Percentiles rank a stretch among this genome's conserved stretches.
These are phyloP conservation scores for Sternarchorhynchus goeldii DNA, from an alignment of 2,797 vertebrate genomes.

Conservation along the genomic window DNA sequence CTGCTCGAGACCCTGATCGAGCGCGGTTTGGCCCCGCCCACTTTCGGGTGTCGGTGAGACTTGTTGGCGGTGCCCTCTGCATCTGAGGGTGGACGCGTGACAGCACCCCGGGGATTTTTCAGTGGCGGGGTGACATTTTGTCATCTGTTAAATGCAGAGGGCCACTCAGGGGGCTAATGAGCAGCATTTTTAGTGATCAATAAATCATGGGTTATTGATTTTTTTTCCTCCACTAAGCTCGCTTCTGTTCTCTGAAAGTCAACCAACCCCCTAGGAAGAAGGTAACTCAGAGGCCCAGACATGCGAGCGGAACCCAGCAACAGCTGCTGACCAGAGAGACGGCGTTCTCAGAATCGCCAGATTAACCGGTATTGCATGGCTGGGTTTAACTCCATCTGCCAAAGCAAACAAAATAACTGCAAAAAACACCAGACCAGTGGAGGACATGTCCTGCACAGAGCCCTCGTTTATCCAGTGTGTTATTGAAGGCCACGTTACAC, in stretches of 20 bases:
- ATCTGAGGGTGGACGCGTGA: slow-evolving; percentile 41
- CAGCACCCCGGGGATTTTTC: slow-evolving; percentile 55
- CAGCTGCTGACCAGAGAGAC: slow-evolving; percentile 52
- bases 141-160: slow-evolving; percentile 78
- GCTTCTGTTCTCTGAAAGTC: slow-evolving; percentile 81
- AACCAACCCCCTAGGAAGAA: slow-evolving; percentile 60
- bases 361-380: too few relatives aligned
- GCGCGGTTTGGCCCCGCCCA: too few relatives aligned
- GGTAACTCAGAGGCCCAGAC: slow-evolving; percentile 46
- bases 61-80: slow-evolving; percentile 23
- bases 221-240: slow-evolving; percentile 65
- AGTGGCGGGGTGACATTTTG: slow-evolving; percentile 75
- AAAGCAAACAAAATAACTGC: too few relatives aligned
- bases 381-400: too few relatives aligned
- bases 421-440: too few relatives aligned
- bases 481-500: too few relatives aligned
- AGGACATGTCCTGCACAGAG: too few relatives aligned
- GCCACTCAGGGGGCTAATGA: slow-evolving; percentile 82
- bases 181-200: slow-evolving; percentile 81
- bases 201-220: slow-evolving; percentile 87
- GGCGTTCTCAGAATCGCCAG: neutral
- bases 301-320: slow-evolving; percentile 43
- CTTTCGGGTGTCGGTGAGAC: neutral
- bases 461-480: too few relatives aligned
- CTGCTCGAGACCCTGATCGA: neutral